Base-by-base conservation (phyloP, 2,113 vertebrate species). In the Sinocyclocheilus maitianheensis region DNA sequence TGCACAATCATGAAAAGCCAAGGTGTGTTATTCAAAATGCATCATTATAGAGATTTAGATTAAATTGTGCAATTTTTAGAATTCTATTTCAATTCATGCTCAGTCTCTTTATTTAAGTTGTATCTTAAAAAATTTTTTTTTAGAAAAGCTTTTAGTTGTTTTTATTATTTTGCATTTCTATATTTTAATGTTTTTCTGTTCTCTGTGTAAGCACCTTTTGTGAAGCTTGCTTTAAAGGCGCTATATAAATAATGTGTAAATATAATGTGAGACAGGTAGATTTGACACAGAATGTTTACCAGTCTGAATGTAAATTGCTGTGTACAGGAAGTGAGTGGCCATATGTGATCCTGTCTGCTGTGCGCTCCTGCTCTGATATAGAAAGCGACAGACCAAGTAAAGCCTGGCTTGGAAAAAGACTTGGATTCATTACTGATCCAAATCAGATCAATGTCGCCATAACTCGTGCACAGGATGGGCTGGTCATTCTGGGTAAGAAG, bases 1-100 rank as follows among this genome's bases (percentile, higher is more conserved):
- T 96, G 94, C 85, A 98, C 97, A 46, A 94, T 98, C 93, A 96
- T 94, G 88, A 98, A 97, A 91, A 98, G 97, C 30, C 97, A 98
- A 96, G 97, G 97, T 98, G 22, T 72, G 18, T 20, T 3, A 53
- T 0, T 77, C 2, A 53, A 40, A 24, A 34, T 5, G 24, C 20
- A 26, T 26, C 26, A 26, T 26, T 26, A 26, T 26, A 26, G 26
- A 26, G 30, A 2, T 30, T 2, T 30, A 30, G 30, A 30, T 30
- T 30, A 30, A 30, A 2, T 30, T 67, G 4, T 65, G 63, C 12
- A 1, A 10, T 48, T 65, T n/a, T 62, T 9, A 11, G 22, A 62
- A 9, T 62, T 62, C 1, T 10, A n/a, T 10, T 63, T 63, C 2
- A 67, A 30, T 16, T 30, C 1, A 67, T 30, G 5, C 26, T 67